Base-by-base conservation (phyloP, 2,797 vertebrate genomes). In the Natrix natrix region DNA sequence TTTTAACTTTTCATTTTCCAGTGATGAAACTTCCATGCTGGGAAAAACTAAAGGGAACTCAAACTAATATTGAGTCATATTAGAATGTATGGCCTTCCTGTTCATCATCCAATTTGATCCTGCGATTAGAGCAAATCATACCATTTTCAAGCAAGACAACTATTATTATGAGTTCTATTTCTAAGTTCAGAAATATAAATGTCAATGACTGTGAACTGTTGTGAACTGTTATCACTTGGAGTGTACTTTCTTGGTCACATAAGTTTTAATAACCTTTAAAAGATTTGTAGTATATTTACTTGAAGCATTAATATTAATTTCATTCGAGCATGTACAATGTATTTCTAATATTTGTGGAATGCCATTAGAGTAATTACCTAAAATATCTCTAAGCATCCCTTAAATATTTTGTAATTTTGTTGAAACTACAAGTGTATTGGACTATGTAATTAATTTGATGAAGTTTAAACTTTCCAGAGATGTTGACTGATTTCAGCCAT, bases 381-480 rank as follows among this genome's bases (percentile, higher is more conserved):
- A 95, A 61, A 56, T 93, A 60, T 92, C 93, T 95, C 92, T 94
- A 93, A 96, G 89, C 94, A 94, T 94, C 91, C 93, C 95, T 94
- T 95, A 90, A 96, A 95, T 96, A 90, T 83, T 60, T 83, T 61
- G 90, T 54, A 55, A 94, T 96, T 96, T 96, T 96, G 74, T 97
- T 94, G 88, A 20, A 66, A 96, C 13, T 95, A 94, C 89, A 95
- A 92, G 95, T 96, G 95, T 97, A 96, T 94, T 93, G 93, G 97
- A 94, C 90, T 94, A 90, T 96, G 97, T 96, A 95, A 97, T 97
- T 97, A 97, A 96, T 95, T 95, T 96, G 95, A 93, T 24, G 96
- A 87, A 96, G 69, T 96, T 97, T 94, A 97, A 95, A 96, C 94
- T 96, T 95, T 91, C 91, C 69, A 94, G 92, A 96, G 94, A 94